Conservation (phyloP, 2,113 vertebrate species). For the Pleuronectes platessa region DNA sequence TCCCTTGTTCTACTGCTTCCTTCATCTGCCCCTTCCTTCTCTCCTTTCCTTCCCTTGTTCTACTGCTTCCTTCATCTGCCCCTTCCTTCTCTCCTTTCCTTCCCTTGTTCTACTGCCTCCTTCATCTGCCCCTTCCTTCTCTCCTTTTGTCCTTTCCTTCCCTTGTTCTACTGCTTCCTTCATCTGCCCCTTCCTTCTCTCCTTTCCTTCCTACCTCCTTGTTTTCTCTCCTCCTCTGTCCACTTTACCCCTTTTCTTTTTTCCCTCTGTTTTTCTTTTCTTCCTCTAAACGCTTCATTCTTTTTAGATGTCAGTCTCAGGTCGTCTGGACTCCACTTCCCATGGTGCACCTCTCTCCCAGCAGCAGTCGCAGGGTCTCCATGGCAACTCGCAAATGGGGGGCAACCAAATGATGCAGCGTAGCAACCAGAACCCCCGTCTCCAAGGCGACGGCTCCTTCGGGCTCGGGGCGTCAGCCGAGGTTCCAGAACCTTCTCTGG, state of each 20-base stretch:
- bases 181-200: not conserved
- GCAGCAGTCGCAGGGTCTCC: conserved; percentile 81
- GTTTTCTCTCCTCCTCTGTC: not conserved
- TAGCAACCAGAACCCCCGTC: conserved; percentile 81
- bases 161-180: too few species aligned
- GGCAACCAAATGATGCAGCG: conserved; percentile 80
- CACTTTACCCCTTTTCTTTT: too few species aligned
- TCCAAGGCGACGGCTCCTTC: conserved; percentile 79
- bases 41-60: too few species aligned
- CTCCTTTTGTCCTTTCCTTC: too few species aligned
- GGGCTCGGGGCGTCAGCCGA: conserved; percentile 78
- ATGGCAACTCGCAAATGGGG: conserved; percentile 72
- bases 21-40: too few species aligned
- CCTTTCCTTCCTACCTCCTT: too few species aligned
- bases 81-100: too few species aligned
- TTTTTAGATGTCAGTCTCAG: conserved; percentile 80
- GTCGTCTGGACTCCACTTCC: conserved; percentile 83
- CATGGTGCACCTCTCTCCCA: conserved; percentile 80
- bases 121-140: too few species aligned
- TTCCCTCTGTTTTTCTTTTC: not conserved
- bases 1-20: too few species aligned
- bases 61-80: too few species aligned
- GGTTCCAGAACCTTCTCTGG: conserved; percentile 88
- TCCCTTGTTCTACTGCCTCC: too few species aligned
- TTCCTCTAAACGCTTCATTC: too few species aligned